Evolutionary conservation across 2,888 invertebrate species (phyloP), one percentile per base, ranked within the genome.

Genomic region (Elysia crispata): DNA sequence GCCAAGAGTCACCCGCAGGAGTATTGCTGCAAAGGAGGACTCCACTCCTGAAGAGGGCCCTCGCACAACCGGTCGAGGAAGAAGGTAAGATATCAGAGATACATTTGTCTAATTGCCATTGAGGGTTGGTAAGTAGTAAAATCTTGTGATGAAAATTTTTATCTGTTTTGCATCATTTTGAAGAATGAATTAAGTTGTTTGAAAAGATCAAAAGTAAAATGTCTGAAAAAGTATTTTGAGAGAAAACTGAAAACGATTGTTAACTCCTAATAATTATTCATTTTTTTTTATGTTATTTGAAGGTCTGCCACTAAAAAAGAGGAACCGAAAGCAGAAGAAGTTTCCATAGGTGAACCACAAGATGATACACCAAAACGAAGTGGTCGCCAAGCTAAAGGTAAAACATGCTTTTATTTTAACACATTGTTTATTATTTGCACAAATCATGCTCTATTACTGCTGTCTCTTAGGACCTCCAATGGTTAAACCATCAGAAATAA

Each of bases 1-100:
- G 83, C 81, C 81, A 15, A 76, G 83, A 30, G 77, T 76, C n/a
- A 83, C 83, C 11, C 81, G 83, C 20, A 57, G 75, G 77, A 79
- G 79, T 76, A 28, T 81, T 28, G 77, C 79, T 25, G 60, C 80
- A 18, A 80, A 76, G 28, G 73, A 80, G 25, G 81, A 81, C 41
- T 31, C 80, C 15, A 57, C 74, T 41, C 77, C 79, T 20, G 54
- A 60, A 20, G 66, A 74, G 1, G 57, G 20, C 6, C 28, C 67
- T 25, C 49, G 28, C 30, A 33, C 73, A 23, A 54, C 79, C n/a
- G 28, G 78, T 25, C 49, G 49, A 15, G 41, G 73, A 28, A 78
- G 57, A 33, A 72, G 78, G 78, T 78, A 31, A 50, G 54, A 41
- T 41, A 11, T 41, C 41, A 6, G 11, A 41, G 11, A 41, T 6